phyloP scores from a whole-genome alignment of 2,113 vertebrate species.

The Gymnorhina tibicen region DNA sequence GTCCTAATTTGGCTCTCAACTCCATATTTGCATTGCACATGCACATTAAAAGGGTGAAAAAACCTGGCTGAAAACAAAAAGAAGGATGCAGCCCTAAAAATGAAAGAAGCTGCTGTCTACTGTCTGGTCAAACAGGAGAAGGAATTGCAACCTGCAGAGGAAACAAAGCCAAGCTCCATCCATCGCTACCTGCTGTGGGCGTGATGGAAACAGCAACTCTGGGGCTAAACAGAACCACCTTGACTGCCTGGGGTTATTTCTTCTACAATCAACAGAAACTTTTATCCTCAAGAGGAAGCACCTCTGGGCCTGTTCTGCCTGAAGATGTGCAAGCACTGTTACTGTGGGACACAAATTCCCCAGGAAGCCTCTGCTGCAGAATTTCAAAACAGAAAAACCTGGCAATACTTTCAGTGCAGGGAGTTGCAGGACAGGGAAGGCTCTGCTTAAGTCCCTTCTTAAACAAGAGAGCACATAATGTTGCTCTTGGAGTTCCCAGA shows the following conservation, averaged over 20 bases:
- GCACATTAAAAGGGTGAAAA: slow-evolving; percentile 37
- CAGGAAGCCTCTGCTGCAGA: background rate
- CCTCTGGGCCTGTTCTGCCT: background rate
- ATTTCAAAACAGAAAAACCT: background rate
- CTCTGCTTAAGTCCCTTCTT: background rate
- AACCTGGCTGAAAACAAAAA: slow-evolving; percentile 9
- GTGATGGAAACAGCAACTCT: background rate
- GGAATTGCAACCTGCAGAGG: background rate
- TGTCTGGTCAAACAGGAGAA: background rate
- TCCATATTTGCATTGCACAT: slow-evolving; percentile 3
- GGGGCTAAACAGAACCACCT: background rate
- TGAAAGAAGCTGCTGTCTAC: background rate
- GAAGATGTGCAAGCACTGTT: background rate
- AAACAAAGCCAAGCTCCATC: background rate
- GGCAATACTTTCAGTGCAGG: background rate
- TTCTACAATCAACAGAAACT: background rate
- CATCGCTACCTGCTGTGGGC: background rate
- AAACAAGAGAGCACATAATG: background rate
- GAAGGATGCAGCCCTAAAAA: slow-evolving; percentile 40
- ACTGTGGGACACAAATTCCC: background rate
- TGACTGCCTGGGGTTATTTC: background rate
- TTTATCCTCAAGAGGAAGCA: background rate
- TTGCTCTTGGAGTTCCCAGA: background rate
- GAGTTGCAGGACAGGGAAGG: background rate
- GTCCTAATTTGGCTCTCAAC: background rate